Evolutionary conservation across 1,140 invertebrate species (phyloP).

Genomic region (Amphibalanus amphitrite): DNA sequence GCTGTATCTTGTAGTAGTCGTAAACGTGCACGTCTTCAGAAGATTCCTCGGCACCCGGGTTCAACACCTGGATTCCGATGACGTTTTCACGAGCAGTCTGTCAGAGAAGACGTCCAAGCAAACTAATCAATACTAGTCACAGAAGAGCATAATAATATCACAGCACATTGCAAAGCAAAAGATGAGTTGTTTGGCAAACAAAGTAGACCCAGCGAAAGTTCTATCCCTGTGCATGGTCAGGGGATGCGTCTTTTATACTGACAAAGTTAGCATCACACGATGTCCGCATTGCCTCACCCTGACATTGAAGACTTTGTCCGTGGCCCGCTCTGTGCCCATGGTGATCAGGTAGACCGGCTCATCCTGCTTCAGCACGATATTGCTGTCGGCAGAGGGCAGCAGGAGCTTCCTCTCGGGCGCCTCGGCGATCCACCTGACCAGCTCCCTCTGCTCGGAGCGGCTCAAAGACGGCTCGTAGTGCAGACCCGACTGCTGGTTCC

Average conservation of each 20-base stretch:
- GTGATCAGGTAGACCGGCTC: slow-evolving; percentile 62
- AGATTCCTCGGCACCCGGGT: slow-evolving; percentile 70
- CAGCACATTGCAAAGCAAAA: no score
- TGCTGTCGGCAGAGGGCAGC: slow-evolving; percentile 21
- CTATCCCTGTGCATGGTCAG: no score
- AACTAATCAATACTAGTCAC: no score
- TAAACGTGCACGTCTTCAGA: slow-evolving; percentile 60
- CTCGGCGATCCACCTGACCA: slow-evolving; percentile 65
- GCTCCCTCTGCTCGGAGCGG: slow-evolving; percentile 66
- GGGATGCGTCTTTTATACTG: no score
- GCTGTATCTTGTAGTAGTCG: slow-evolving; percentile 29
- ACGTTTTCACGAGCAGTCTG: slow-evolving; percentile 20
- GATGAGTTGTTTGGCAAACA: no score
- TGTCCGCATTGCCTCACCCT: slow-evolving; percentile 22
- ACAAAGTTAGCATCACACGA: no score
- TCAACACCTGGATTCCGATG: slow-evolving; percentile 36
- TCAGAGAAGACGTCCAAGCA: no score
- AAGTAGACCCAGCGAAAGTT: no score
- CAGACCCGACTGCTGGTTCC: slow-evolving; percentile 74
- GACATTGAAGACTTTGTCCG: slow-evolving; percentile 23
- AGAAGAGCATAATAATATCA: no score
- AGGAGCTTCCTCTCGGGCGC: slow-evolving; percentile 19
- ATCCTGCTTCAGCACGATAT: slow-evolving; percentile 46
- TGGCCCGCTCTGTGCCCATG: slow-evolving; percentile 21
- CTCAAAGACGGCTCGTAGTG: slow-evolving; percentile 79